Conservation (phyloP, 2,888 invertebrate species). For the Drosophila recens region DNA sequence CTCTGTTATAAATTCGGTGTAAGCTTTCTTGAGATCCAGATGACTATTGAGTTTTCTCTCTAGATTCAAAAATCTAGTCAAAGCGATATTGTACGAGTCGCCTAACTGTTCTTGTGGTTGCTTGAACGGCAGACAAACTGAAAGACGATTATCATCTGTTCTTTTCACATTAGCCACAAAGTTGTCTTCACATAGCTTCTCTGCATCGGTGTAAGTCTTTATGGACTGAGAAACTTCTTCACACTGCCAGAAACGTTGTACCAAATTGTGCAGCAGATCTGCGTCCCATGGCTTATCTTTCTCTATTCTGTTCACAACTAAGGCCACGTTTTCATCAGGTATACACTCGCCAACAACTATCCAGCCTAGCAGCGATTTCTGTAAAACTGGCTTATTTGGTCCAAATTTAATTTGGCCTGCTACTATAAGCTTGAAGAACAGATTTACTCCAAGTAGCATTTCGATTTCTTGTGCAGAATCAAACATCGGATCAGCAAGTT, state of each 20-base stretch:
- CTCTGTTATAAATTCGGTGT: background rate
- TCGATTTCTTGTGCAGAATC: background rate
- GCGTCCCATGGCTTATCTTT: background rate
- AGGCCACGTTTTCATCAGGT: background rate
- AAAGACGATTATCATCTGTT: background rate
- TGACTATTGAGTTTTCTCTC: background rate
- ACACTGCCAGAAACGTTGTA: background rate
- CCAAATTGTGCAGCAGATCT: background rate
- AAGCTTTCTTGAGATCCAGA: background rate
- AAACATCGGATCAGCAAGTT: background rate
- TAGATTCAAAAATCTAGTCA: background rate
- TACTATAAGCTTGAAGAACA: background rate
- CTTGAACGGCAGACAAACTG: background rate
- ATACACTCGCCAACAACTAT: background rate
- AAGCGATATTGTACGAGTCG: background rate
- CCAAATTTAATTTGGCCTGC: background rate
- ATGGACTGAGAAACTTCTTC: background rate
- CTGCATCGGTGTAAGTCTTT: background rate
- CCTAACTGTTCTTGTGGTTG: constrained; percentile 1
- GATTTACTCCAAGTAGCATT: background rate
- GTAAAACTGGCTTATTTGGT: background rate
- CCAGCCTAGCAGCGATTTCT: background rate
- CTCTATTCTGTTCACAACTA: background rate
- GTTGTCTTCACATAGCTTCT: background rate
- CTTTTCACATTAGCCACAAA: background rate